Percentiles rank a stretch among this genome's conserved stretches.
These are phyloP conservation scores for Ptilodon capucinus DNA, from an alignment of 2,888 invertebrate species.

Conservation along the genomic window DNA sequence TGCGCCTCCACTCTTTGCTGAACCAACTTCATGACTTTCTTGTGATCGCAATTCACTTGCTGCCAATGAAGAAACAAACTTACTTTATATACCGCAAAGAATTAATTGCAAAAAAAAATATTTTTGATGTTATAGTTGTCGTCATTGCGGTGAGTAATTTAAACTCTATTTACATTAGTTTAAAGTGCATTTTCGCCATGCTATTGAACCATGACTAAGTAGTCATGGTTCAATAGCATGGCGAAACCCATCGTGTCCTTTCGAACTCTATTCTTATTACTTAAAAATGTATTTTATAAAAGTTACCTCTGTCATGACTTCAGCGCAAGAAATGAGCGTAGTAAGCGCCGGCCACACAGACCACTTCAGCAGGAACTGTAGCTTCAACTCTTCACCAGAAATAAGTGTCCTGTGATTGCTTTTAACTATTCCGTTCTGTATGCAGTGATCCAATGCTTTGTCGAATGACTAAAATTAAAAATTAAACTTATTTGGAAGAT, in stretches of 20 bases:
- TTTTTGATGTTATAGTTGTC: too few species aligned
- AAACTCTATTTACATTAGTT: too few species aligned
- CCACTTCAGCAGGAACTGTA: conserved; percentile 82
- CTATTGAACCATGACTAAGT: too few species aligned
- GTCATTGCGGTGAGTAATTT: too few species aligned
- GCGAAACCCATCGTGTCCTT: too few species aligned
- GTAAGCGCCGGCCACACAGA: conserved; percentile 85
- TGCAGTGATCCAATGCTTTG: conserved; percentile 56
- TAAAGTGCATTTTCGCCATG: too few species aligned
- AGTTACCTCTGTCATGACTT: conserved; percentile 56
- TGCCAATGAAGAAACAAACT: background rate
- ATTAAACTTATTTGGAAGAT: too few species aligned
- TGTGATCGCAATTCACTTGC: conserved; percentile 61
- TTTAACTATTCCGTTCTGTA: conserved; percentile 41
- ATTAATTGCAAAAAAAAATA: too few species aligned
- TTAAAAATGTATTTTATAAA: background rate
- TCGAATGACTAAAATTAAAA: conserved; percentile 50
- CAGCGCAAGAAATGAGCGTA: conserved; percentile 69
- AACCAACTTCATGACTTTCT: conserved; percentile 75
- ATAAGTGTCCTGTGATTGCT: conserved; percentile 66
- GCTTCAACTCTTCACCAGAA: conserved; percentile 62
- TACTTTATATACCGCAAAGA: background rate
- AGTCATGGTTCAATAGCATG: too few species aligned
- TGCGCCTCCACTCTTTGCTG: conserved; percentile 84
- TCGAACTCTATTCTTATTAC: too few species aligned